Percentiles rank a stretch among this genome's conserved stretches.
phyloP scores from a whole-genome alignment of 2,888 invertebrate species.

The Temnothorax ravouxi region DNA sequence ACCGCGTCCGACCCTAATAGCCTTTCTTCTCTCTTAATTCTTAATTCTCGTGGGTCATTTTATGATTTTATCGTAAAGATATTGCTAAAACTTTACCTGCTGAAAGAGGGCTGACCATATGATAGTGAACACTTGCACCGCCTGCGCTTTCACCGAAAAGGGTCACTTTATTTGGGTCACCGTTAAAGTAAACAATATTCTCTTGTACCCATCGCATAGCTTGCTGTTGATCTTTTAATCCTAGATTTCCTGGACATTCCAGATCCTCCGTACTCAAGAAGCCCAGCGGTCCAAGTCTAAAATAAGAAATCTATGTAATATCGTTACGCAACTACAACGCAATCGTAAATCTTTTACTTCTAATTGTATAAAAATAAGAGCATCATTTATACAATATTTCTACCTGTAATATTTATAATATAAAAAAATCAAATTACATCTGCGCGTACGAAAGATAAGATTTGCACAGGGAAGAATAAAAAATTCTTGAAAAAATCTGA shows the following conservation, averaged over 20 bases:
- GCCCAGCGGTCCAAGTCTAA: slow-evolving; percentile 88
- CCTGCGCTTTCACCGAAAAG: slow-evolving; percentile 92
- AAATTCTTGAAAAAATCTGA: too few relatives aligned
- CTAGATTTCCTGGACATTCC: slow-evolving; percentile 90
- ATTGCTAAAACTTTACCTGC: slow-evolving; percentile 84
- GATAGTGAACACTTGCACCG: slow-evolving; percentile 90
- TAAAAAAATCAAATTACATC: neutral
- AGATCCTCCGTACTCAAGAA: slow-evolving; percentile 90
- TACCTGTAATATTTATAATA: neutral
- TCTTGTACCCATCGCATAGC: slow-evolving; percentile 89
- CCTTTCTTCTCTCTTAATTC: too few relatives aligned
- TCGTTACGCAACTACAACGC: neutral
- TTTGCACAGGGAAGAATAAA: neutral
- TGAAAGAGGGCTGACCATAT: slow-evolving; percentile 90
- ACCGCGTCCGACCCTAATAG: too few relatives aligned
- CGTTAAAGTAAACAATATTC: slow-evolving; percentile 89
- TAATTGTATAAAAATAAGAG: neutral
- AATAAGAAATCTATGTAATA: neutral
- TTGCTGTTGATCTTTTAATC: slow-evolving; percentile 90
- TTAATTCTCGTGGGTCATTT: too few relatives aligned
- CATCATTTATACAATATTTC: neutral
- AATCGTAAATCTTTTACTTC: neutral
- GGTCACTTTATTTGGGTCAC: slow-evolving; percentile 89
- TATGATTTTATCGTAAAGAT: neutral
- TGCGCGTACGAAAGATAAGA: neutral